Evolutionary conservation across 2,113 vertebrate species (phyloP), one percentile per base, ranked within the genome.

Genomic region (Dryoscopus gambensis): DNA sequence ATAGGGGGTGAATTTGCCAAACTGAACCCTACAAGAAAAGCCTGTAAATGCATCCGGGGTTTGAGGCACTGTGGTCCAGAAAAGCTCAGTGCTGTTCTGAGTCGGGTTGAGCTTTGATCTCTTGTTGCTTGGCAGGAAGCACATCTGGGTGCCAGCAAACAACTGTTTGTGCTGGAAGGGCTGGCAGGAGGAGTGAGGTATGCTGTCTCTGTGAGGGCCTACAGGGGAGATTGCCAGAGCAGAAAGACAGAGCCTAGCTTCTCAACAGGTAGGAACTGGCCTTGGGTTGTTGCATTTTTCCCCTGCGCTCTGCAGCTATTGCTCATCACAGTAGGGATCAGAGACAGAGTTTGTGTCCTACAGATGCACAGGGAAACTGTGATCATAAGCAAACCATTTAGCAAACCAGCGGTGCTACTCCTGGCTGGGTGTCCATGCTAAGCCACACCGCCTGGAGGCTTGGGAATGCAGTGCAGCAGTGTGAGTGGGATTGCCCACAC

Each of bases 121-220:
- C 2, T 44, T 44, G 89, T 92, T 90, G 33, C 67, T 93, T 97
- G 83, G 18, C 77, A 98, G 97, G 98, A 98, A 95, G 96, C 97
- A 53, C 93, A 91, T 60, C 95, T 99, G 9, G 67, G 92, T 60
- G 96, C 87, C n/a, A 79, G 87, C 1, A 93, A 98, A n/a, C 97
- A 76, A 53, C 95, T 23, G 50, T 98, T 98, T 77, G 88, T 94
- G 50, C n/a, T 98, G 42, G 97, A 98, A 69, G 96, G 91, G 50
- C 97, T 99, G 81, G 96, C 96, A 71, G 97, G 91, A 89, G 98
- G 98, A 28, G 93, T 96, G 84, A 97, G 90, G 28, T 98, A 98
- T 55, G 94, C 97, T 0, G 53, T 98, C 64, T 98, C 97, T 69
- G 79, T 99, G 75, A 92, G 97, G 13, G 99, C 99, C 55, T 98